phyloP scores from a whole-genome alignment of 2,113 vertebrate genomes.

The Nesogale talazaci region DNA sequence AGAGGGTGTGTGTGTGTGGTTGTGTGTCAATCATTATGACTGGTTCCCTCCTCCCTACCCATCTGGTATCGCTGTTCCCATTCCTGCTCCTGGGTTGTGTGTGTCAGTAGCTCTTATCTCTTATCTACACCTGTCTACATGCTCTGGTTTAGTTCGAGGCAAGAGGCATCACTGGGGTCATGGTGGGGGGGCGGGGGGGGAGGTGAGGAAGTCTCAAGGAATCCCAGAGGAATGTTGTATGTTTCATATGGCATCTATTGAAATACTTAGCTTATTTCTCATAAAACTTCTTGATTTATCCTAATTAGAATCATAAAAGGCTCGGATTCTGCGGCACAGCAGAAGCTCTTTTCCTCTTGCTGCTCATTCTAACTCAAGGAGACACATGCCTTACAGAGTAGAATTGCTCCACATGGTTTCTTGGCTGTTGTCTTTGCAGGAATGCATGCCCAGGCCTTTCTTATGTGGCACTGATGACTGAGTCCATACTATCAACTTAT shows the following conservation, averaged over 20 bases:
- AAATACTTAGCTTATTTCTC: slow-evolving; percentile 19
- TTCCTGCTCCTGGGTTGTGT: no score
- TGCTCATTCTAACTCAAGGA: not conserved
- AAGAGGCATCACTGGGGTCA: no score
- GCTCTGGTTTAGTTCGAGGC: no score
- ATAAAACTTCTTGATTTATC: not conserved
- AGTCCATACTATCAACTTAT: not conserved
- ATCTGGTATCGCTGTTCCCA: no score
- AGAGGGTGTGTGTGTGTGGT: no score
- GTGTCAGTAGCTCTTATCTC: no score
- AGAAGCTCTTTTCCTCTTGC: not conserved
- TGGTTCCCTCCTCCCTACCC: no score
- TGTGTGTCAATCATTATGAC: no score
- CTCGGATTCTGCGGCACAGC: not conserved
- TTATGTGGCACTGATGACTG: not conserved
- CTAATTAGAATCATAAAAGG: slow-evolving; percentile 42
- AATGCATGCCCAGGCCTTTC: not conserved
- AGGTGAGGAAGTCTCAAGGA: no score
- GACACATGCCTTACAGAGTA: not conserved
- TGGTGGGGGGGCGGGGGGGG: no score
- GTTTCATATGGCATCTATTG: slow-evolving; percentile 7
- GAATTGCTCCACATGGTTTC: not conserved
- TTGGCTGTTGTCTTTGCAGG: not conserved
- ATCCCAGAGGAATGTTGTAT: no score
- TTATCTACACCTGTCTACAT: no score